Evolutionary conservation across 1,140 invertebrate genomes (phyloP), one percentile per base, ranked within the genome.

Genomic region (Aricia agestis): DNA sequence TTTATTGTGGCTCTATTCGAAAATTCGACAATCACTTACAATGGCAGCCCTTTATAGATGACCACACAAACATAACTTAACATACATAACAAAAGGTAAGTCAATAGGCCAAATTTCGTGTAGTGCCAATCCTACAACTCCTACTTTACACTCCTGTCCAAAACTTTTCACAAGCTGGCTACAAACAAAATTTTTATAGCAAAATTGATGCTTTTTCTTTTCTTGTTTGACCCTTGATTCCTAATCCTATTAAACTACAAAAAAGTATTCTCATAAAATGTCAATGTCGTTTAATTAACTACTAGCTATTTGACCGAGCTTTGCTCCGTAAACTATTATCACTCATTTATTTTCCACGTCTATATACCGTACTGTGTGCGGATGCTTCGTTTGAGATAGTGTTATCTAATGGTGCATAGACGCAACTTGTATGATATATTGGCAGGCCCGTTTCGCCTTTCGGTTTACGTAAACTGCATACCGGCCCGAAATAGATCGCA

Each of bases 381-480:
- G 45, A 52, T 15, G 4, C 9, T 13, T 52, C 1, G 10, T 6
- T 11, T 25, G 59, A 63, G 59, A 59, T 31, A 71, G 18, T 9
- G 63, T 15, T 71, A 67, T 65, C 70, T 67, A 25, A 63, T 63
- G 9, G 10, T 25, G 18, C 19, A 63, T 19, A 63, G 59, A 63
- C 68, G 32, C 42, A 69, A 36, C 11, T 71, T 36, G 32, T 65
- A 42, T n/a, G 45, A 31, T 71, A 69, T 52, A 42, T 57, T 66
- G 59, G 71, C 67, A 66, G 65, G 45, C 25, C 57, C 31, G 66
- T 31, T 45, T 63, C 19, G 58, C 31, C 58, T 31, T 45, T 63
- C 19, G 58, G 63, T 45, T 42, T 68, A 66, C 42, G 63, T 66
- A 45, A 66, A 41, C 18, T 71, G 69, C 69, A 71, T 71, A 52